A percentile compares a stretch with the other conserved stretches of the same genome.
Evolutionary conservation across 2,888 invertebrate genomes (phyloP).

Genomic region (Trachelus iudaicus): DNA sequence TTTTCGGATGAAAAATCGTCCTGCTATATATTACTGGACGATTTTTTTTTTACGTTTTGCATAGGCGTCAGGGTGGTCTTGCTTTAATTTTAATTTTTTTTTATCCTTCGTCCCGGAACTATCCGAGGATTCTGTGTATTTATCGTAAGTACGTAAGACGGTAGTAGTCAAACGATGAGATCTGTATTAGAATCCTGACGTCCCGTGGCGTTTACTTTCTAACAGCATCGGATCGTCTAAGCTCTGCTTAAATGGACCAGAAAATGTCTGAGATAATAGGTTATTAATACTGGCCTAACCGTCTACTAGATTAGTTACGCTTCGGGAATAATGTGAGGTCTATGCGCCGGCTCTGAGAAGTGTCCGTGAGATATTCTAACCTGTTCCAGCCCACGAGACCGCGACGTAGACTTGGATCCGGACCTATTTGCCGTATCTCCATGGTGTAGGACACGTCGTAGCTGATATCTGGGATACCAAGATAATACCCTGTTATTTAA

Average conservation of each 20-base stretch:
- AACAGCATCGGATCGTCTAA: background rate
- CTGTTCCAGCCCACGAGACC: slow-evolving; percentile 21
- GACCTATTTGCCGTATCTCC: slow-evolving; percentile 10
- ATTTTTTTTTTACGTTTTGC: background rate
- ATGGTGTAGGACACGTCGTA: slow-evolving; percentile 17
- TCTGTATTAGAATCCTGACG: background rate
- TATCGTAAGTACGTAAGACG: background rate
- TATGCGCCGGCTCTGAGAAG: slow-evolving; percentile 23
- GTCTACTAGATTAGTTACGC: slow-evolving; percentile 41
- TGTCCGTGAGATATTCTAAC: slow-evolving; percentile 17
- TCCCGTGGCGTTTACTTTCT: background rate
- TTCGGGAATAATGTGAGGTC: slow-evolving; percentile 29
- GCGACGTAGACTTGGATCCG: slow-evolving; percentile 14
- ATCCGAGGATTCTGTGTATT: background rate
- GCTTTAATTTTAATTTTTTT: background rate
- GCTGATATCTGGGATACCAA: slow-evolving; percentile 35
- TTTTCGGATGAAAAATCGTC: background rate
- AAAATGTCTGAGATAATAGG: slow-evolving; percentile 35
- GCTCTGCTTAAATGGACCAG: slow-evolving; percentile 25
- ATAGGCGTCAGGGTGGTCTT: background rate
- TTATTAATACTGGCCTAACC: slow-evolving; percentile 34
- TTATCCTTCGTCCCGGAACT: background rate
- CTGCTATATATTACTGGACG: background rate
- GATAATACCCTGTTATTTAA: slow-evolving; percentile 42
- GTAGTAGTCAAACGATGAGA: background rate